A percentile compares a stretch with the other conserved stretches of the same genome.
Conservation (phyloP, 2,888 invertebrate genomes). For the Bellardia bayeri region DNA sequence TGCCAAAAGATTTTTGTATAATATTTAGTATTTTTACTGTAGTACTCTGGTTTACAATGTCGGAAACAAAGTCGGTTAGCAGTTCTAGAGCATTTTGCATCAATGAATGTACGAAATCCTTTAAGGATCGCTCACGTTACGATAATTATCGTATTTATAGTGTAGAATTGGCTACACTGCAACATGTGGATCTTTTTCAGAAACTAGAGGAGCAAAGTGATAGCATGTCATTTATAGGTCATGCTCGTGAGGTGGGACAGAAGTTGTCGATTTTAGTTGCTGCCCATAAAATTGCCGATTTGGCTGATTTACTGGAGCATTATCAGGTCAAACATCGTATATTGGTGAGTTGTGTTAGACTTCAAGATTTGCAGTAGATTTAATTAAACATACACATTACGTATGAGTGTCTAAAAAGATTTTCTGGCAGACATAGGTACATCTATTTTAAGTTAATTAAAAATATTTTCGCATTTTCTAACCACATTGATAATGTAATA, state of each 20-base stretch:
- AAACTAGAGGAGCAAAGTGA: conserved; percentile 82
- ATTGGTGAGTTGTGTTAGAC: conserved; percentile 76
- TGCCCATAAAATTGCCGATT: conserved; percentile 83
- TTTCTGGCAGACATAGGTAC: too few species aligned
- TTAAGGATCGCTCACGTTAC: conserved; percentile 79
- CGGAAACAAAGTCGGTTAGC: conserved; percentile 73
- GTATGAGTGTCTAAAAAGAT: too few species aligned
- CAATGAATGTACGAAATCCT: conserved; percentile 69
- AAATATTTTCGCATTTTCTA: too few species aligned
- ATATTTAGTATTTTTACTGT: conserved; percentile 53
- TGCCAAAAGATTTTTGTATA: conserved; percentile 44
- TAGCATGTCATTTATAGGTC: conserved; percentile 82
- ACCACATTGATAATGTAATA: too few species aligned
- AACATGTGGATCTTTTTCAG: conserved; percentile 82
- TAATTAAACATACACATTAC: too few species aligned
- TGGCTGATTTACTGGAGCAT: conserved; percentile 80
- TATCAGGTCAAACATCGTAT: conserved; percentile 80
- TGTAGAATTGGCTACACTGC: conserved; percentile 80
- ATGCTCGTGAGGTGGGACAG: conserved; percentile 82
- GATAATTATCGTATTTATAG: conserved; percentile 83
- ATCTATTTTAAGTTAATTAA: too few species aligned
- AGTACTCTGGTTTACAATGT: conserved; percentile 77
- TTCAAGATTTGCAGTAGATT: too few species aligned
- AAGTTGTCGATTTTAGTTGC: conserved; percentile 83
- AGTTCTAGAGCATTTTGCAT: conserved; percentile 69